phyloP scores from a whole-genome alignment of 1,140 invertebrate species.

The Drosophila nigromelanica region DNA sequence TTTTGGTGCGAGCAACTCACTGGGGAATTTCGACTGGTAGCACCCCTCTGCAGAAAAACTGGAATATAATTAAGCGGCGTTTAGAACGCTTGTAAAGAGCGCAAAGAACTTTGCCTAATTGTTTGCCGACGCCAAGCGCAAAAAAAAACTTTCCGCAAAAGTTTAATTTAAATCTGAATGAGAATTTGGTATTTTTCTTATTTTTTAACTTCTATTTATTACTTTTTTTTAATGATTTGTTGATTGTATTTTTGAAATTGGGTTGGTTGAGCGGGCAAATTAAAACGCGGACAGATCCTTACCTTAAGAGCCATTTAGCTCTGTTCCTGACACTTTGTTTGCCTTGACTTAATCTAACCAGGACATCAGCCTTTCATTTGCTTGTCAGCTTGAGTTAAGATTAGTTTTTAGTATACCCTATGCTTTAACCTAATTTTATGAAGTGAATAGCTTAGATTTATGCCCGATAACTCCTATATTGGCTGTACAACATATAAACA shows the following conservation, averaged over 20 bases:
- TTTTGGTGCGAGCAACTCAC: constrained; percentile 7
- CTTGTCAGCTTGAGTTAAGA: too few relatives aligned
- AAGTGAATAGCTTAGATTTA: too few relatives aligned
- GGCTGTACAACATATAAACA: too few relatives aligned
- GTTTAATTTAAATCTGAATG: constrained; percentile 80
- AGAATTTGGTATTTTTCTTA: constrained; percentile 20
- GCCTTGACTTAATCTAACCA: too few relatives aligned
- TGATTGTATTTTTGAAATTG: constrained; percentile 5
- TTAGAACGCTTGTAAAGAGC: constrained; percentile 70
- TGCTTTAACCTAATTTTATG: too few relatives aligned
- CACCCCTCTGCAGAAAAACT: neutral
- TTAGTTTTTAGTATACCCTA: too few relatives aligned
- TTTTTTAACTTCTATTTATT: neutral
- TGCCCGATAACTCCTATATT: too few relatives aligned
- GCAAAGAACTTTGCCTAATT: constrained; percentile 42
- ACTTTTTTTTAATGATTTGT: constrained; percentile 3
- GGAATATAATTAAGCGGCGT: constrained; percentile 80
- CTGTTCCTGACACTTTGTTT: too few relatives aligned
- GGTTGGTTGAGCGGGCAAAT: too few relatives aligned
- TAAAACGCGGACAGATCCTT: too few relatives aligned
- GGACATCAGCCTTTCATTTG: too few relatives aligned
- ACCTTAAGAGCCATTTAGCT: too few relatives aligned
- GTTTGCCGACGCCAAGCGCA: constrained; percentile 33
- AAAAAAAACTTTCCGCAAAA: constrained; percentile 68
- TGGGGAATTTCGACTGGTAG: constrained; percentile 43